Evolutionary conservation across 2,113 vertebrate genomes (phyloP).

Genomic region (Oreochromis tanganicae): DNA sequence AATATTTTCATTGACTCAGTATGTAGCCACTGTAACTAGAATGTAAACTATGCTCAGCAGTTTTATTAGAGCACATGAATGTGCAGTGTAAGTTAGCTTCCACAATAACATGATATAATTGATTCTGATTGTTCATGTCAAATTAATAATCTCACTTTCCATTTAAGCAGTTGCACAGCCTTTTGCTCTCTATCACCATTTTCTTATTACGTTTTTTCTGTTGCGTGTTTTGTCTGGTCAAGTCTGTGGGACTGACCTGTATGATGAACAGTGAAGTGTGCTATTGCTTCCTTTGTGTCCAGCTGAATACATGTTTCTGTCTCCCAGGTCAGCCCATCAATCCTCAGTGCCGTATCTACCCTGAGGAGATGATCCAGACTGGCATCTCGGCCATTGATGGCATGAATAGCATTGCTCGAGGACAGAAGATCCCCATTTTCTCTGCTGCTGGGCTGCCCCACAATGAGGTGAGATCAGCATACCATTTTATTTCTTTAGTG

Average conservation of each 20-base stretch:
- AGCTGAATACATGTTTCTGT: neutral
- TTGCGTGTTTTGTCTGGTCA: neutral
- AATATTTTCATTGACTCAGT: neutral
- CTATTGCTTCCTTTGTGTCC: neutral
- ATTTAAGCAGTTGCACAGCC: neutral
- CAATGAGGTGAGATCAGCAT: conserved; percentile 70
- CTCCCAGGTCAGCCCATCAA: conserved; percentile 78
- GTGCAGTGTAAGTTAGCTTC: neutral
- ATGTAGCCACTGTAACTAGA: neutral
- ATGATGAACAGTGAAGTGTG: neutral
- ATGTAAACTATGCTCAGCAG: neutral
- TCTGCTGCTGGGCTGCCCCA: conserved; percentile 80
- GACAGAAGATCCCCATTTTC: conserved; percentile 82
- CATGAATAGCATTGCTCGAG: conserved; percentile 82
- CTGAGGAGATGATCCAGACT: conserved; percentile 82
- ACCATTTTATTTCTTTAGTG: neutral
- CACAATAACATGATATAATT: neutral
- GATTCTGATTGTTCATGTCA: neutral
- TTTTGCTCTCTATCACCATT: neutral
- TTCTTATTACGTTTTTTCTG: neutral
- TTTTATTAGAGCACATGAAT: neutral
- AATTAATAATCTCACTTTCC: neutral
- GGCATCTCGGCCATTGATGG: conserved; percentile 81
- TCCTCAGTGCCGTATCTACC: conserved; percentile 81
- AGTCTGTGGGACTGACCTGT: neutral